Evolutionary conservation across 2,888 invertebrate genomes (phyloP).

Genomic region (Brachyptera risi): DNA sequence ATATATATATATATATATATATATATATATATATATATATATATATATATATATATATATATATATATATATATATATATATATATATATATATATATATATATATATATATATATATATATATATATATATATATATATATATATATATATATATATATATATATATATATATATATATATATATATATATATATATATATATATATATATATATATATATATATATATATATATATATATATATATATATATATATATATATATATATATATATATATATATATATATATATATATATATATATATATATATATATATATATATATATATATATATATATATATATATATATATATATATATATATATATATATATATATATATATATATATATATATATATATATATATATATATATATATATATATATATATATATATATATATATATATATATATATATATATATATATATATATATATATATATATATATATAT

Average conservation of each 20-base stretch:
- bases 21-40: neutral
- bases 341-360: too few species aligned
- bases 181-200: neutral
- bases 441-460: neutral
- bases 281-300: neutral
- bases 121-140: constrained; percentile 10
- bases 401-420: neutral
- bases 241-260: too few species aligned
- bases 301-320: constrained; percentile 7
- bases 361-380: neutral
- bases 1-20: constrained; percentile 1
- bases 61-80: too few species aligned
- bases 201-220: constrained; percentile 9
- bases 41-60: constrained; percentile 13
- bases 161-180: constrained; percentile 4
- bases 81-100: constrained; percentile 5
- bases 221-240: constrained; percentile 7
- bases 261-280: too few species aligned
- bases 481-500: neutral
- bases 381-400: constrained; percentile 7
- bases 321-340: neutral
- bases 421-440: too few species aligned
- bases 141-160: too few species aligned
- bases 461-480: constrained; percentile 7
- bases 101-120: neutral